Conservation (phyloP, 2,113 vertebrate species). For the Pachyramphus minor region DNA sequence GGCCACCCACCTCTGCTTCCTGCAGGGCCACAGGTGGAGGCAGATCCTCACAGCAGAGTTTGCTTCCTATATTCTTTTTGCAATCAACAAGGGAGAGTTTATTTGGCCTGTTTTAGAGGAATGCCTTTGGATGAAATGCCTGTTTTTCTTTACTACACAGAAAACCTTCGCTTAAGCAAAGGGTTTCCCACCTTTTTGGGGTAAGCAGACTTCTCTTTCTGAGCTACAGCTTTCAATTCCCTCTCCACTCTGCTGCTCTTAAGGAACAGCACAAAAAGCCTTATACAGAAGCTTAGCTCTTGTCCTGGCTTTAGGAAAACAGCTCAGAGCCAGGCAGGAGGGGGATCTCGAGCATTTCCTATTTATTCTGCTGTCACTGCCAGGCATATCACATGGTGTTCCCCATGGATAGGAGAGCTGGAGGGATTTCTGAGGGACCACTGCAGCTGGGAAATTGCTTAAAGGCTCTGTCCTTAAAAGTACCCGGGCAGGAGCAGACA, state of each 20-base stretch:
- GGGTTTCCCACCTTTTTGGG: neutral
- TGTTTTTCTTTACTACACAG: neutral
- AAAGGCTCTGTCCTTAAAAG: neutral
- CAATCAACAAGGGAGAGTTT: neutral
- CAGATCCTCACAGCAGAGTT: neutral
- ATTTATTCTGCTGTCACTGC: neutral
- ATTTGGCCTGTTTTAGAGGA: neutral
- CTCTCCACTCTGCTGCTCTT: neutral
- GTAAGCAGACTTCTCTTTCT: neutral
- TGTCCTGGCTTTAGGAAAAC: neutral
- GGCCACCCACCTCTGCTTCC: neutral
- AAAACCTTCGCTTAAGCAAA: neutral
- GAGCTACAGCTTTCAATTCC: neutral
- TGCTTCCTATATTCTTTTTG: neutral
- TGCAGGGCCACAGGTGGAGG: neutral
- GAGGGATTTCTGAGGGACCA: neutral
- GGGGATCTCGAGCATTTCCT: neutral
- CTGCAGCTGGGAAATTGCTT: neutral
- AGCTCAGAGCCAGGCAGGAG: neutral
- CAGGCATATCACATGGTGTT: neutral
- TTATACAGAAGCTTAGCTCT: neutral
- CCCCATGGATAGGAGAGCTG: neutral
- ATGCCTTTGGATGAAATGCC: neutral
- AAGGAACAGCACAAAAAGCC: neutral
- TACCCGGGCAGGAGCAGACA: neutral